These are phyloP conservation scores for Heliconius hortense DNA, from an alignment of 2,888 invertebrate genomes.

Conservation along the genomic window DNA sequence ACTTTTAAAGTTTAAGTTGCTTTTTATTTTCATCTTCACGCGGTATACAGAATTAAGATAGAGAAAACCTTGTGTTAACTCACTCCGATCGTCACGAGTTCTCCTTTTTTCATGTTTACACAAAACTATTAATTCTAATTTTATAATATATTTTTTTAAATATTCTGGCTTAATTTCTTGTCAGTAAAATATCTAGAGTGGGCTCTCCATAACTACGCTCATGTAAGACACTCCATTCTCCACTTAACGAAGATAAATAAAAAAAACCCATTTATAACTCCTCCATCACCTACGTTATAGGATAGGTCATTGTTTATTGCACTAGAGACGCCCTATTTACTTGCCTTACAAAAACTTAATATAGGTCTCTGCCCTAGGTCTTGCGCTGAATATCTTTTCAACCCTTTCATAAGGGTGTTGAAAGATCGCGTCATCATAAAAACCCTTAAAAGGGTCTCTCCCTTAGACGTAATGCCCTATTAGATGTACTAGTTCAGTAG, in stretches of 20 bases:
- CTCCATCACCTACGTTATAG: not conserved
- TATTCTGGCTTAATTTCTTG: not conserved
- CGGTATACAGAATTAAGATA: too few relatives aligned
- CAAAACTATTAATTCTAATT: not conserved
- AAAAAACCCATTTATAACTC: not conserved
- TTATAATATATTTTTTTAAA: not conserved
- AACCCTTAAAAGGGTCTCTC: not conserved
- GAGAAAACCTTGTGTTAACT: not conserved
- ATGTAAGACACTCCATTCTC: not conserved
- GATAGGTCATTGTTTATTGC: not conserved
- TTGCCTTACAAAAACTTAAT: constrained; percentile 33
- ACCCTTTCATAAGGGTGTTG: constrained; percentile 37
- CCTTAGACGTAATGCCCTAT: not conserved
- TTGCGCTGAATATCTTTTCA: constrained; percentile 39
- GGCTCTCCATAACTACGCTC: not conserved
- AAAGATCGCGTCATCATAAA: constrained; percentile 30
- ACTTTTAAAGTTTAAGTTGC: too few relatives aligned
- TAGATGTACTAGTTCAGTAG: not conserved
- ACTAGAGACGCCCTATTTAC: constrained; percentile 16
- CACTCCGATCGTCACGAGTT: not conserved
- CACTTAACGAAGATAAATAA: not conserved
- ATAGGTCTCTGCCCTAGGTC: constrained; percentile 39
- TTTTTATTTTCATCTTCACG: not conserved
- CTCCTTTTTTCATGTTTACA: not conserved
- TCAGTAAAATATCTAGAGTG: not conserved